Conservation (phyloP, 2,797 vertebrate genomes). For the Australoheros facetus region DNA sequence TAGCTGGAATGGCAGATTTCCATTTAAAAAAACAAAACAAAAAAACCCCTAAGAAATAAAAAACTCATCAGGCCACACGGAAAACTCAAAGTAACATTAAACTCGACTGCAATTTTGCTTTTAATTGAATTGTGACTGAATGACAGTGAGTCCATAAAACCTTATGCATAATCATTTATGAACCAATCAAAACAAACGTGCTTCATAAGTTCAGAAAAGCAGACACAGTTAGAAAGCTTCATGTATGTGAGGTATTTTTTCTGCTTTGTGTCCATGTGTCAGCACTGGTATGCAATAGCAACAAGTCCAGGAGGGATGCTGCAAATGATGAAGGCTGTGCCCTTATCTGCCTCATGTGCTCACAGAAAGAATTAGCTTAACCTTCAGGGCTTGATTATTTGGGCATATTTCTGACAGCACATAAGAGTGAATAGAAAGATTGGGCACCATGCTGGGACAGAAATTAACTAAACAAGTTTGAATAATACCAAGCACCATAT, state of each 20-base stretch:
- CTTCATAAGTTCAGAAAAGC: neutral
- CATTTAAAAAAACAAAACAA: slow-evolving; percentile 1
- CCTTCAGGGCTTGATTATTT: slow-evolving; percentile 11
- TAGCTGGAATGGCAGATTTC: slow-evolving; percentile 4
- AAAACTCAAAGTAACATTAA: neutral
- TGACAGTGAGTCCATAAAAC: neutral
- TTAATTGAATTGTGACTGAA: neutral
- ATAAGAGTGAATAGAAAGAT: slow-evolving; percentile 6
- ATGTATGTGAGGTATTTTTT: slow-evolving; percentile 31
- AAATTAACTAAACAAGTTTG: neutral
- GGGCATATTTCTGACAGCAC: neutral
- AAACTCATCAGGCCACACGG: neutral
- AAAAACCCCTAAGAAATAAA: neutral
- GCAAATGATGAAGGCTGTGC: slow-evolving; percentile 8
- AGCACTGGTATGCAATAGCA: slow-evolving; percentile 25
- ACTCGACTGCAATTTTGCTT: neutral
- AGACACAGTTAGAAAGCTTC: slow-evolving; percentile 7
- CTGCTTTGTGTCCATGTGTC: slow-evolving; percentile 29
- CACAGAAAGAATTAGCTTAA: slow-evolving; percentile 16
- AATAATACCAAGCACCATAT: neutral
- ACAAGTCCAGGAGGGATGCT: neutral
- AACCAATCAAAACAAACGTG: neutral
- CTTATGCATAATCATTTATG: neutral
- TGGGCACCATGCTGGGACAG: neutral
- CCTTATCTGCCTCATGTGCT: neutral